Percentiles rank a stretch among this genome's conserved stretches.
Evolutionary conservation across 2,113 vertebrate species (phyloP).

Genomic region (Phalacrocorax pelagicus): DNA sequence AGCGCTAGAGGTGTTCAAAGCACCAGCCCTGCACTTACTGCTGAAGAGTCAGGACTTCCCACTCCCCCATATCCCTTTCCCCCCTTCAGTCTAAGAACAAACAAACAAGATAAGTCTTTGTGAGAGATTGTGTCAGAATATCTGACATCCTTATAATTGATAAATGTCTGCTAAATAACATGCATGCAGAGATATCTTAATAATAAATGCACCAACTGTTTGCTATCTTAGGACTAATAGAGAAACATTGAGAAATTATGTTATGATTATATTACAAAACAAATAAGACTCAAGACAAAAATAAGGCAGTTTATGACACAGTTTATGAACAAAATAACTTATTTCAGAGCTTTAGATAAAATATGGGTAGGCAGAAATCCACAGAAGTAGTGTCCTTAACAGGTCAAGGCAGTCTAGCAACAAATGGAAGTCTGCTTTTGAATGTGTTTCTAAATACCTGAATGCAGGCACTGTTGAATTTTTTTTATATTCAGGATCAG

Average conservation of each 20-base stretch:
- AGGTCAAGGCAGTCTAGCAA: background rate
- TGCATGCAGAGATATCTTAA: background rate
- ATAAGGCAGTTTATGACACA: background rate
- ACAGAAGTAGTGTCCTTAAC: background rate
- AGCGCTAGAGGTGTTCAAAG: background rate
- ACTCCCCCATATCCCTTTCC: no score
- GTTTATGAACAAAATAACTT: background rate
- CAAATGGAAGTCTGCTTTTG: background rate
- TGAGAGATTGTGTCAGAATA: background rate
- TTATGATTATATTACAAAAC: background rate
- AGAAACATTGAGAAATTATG: background rate
- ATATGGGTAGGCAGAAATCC: background rate
- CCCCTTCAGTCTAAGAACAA: background rate
- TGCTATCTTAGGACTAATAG: background rate
- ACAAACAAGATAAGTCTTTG: background rate
- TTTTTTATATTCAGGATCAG: background rate
- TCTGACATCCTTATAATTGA: background rate
- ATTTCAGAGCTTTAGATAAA: background rate
- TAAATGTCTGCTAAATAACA: background rate
- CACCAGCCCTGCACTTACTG: background rate
- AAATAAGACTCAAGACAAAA: background rate
- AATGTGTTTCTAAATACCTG: background rate
- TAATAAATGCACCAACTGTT: slow-evolving; percentile 8
- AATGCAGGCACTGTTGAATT: background rate
- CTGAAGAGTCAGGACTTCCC: background rate